Percentiles rank a stretch among this genome's conserved stretches.
These are phyloP conservation scores for Phalanger gymnotis DNA, from an alignment of 2,797 vertebrate genomes.

Conservation along the genomic window DNA sequence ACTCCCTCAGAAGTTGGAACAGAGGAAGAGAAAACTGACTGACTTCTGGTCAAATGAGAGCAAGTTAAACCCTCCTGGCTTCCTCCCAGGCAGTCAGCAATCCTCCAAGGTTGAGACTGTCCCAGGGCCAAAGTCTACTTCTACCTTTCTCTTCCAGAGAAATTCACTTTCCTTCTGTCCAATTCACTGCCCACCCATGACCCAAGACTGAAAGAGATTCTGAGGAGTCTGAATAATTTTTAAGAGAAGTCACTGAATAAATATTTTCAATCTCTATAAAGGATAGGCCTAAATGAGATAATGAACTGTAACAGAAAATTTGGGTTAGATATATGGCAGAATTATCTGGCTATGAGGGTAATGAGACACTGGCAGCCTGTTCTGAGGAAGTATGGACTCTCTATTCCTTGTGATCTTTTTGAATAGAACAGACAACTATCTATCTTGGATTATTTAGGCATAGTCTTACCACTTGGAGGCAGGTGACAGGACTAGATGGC, in stretches of 20 bases:
- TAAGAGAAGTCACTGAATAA: neutral
- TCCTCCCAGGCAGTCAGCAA: constrained; percentile 12
- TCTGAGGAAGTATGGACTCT: neutral
- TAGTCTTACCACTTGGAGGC: neutral
- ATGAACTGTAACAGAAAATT: neutral
- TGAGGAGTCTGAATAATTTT: constrained; percentile 46
- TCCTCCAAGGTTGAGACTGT: constrained; percentile 74
- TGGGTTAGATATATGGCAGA: neutral
- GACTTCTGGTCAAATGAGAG: constrained; percentile 36
- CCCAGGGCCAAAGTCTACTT: constrained; percentile 79
- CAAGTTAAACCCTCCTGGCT: constrained; percentile 62
- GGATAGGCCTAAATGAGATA: neutral
- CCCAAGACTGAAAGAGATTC: constrained; percentile 55
- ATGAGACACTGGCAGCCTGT: neutral
- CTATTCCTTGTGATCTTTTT: neutral
- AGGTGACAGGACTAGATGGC: neutral
- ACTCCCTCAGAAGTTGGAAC: constrained; percentile 27
- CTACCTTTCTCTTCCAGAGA: constrained; percentile 37
- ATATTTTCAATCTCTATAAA: neutral
- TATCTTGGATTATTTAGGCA: neutral
- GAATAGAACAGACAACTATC: neutral
- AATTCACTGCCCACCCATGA: constrained; percentile 85
- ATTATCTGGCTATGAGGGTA: neutral
- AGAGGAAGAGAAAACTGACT: neutral
- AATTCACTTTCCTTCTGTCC: constrained; percentile 5